Evolutionary conservation across 2,797 vertebrate species (phyloP), one percentile per base, ranked within the genome.

Genomic region (Notoglanidium macrostoma): DNA sequence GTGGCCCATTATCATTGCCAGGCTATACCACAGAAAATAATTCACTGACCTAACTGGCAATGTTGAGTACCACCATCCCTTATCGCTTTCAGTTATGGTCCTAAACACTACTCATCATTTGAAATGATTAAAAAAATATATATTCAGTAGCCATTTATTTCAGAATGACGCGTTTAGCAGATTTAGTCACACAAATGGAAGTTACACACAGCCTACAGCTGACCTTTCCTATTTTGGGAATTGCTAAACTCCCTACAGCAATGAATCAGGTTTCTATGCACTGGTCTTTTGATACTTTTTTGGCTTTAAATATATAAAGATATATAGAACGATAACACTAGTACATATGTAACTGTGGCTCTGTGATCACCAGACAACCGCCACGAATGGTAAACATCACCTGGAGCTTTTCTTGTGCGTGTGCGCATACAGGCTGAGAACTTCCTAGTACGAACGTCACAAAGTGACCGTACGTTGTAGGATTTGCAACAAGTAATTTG

Each of bases 201-300:
- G 26, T 44, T 26, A 49, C 10, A 78, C 51, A 83, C 14, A 21
- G 7, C 32, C 19, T 14, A 61, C 5, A 14, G 46, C 10, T 1
- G 32, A 87, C 19, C 54, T 35, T 59, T 87, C 61, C 82, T 79
- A 78, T 87, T 78, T 49, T 21, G 63, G 21, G 68, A 83, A 11
- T 15, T 12, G 49, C 26, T 77, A 65, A 55, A 65, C 23, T 54
- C 49, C 57, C n/a, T 49, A 29, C 35, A 88, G 74, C 87, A 73
- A 78, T 84, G 77, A 49, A 19, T 40, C 61, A 84, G 5, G 15
- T 44, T 61, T 80, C 10, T 19, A 78, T 35, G 29, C 51, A 67
- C 81, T 55, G 26, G 49, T 79, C 32, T 35, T 72, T 55, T 49
- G 61, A 88, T 85, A 85, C 84, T 67, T 88, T 68, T 82, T 67